Conservation (phyloP, 2,888 invertebrate genomes). For the Leucania comma region DNA sequence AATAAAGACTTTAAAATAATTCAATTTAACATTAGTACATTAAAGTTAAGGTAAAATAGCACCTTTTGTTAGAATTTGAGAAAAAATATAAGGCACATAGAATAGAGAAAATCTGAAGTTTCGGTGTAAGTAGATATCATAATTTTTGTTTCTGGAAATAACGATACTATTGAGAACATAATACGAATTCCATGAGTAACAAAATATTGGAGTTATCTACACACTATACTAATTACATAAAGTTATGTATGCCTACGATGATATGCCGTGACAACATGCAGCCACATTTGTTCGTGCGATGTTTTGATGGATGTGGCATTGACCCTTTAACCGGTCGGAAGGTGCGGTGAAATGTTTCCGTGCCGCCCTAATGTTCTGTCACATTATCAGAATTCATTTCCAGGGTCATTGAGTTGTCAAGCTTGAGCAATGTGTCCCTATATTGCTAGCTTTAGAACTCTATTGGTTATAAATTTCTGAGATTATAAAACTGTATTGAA, state of each 20-base stretch:
- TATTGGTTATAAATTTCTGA: not conserved
- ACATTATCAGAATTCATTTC: conserved; percentile 33
- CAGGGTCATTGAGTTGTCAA: conserved; percentile 43
- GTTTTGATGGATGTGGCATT: conserved; percentile 34
- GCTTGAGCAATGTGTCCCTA: conserved; percentile 57
- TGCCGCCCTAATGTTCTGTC: conserved; percentile 28
- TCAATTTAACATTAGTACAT: conserved; percentile 63
- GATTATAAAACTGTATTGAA: conserved; percentile 13
- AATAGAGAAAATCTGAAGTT: conserved; percentile 43
- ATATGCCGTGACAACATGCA: conserved; percentile 55
- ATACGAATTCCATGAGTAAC: conserved; percentile 83
- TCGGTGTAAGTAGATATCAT: conserved; percentile 52
- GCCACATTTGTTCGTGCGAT: conserved; percentile 17
- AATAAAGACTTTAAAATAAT: conserved; percentile 65
- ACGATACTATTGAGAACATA: conserved; percentile 86
- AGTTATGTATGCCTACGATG: conserved; percentile 50
- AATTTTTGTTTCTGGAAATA: conserved; percentile 79
- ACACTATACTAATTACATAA: conserved; percentile 55
- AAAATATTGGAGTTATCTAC: conserved; percentile 64
- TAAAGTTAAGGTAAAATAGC: conserved; percentile 74
- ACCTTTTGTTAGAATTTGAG: conserved; percentile 73
- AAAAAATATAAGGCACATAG: conserved; percentile 70
- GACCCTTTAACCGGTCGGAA: conserved; percentile 10
- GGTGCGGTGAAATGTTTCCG: conserved; percentile 43
- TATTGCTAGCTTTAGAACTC: conserved; percentile 25